Evolutionary conservation across 53 echinoderm and acorn worm species (phyloP).

Genomic region (Holothuria leucospilota): DNA sequence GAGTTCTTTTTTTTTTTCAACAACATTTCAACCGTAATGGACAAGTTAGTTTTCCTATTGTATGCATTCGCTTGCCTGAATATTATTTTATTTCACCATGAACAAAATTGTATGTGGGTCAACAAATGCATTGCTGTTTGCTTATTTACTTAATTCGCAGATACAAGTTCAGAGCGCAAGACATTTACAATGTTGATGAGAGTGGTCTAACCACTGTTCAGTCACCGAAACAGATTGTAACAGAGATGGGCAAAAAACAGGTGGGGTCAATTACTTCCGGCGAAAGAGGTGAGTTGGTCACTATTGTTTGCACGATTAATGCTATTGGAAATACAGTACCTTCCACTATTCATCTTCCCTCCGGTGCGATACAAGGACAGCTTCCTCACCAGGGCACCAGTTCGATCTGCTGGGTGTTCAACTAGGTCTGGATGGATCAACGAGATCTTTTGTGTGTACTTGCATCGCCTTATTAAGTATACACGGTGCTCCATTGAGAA

Average conservation of each 20-base stretch:
- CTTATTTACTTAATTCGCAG: slow-evolving; percentile 25
- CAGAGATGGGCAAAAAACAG: slow-evolving; percentile 28
- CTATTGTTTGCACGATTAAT: slow-evolving; percentile 37
- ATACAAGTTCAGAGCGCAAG: slow-evolving; percentile 22
- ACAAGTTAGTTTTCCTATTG: slow-evolving; percentile 12
- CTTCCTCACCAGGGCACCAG: too few species aligned
- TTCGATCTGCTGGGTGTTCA: slow-evolving; percentile 43
- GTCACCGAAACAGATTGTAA: slow-evolving; percentile 26
- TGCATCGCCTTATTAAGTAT: slow-evolving; percentile 57
- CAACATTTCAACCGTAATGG: slow-evolving; percentile 33
- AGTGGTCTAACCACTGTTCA: slow-evolving; percentile 44
- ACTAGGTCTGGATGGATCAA: slow-evolving; percentile 72
- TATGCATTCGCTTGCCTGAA: not conserved
- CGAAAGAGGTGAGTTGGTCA: slow-evolving; percentile 61
- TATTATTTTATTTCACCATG: slow-evolving; percentile 29
- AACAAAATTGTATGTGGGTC: slow-evolving; percentile 4
- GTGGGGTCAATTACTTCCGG: slow-evolving; percentile 49
- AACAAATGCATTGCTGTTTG: not conserved
- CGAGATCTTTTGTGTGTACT: slow-evolving; percentile 51
- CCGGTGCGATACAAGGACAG: slow-evolving; percentile 49
- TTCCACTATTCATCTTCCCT: slow-evolving; percentile 66
- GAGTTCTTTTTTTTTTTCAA: too few species aligned
- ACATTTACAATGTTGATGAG: slow-evolving; percentile 41
- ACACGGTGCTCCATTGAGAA: slow-evolving; percentile 23
- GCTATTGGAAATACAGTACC: slow-evolving; percentile 53